A percentile compares a stretch with the other conserved stretches of the same genome.
Conservation (phyloP, 2,113 vertebrate species). For the Corythaixoides concolor region DNA sequence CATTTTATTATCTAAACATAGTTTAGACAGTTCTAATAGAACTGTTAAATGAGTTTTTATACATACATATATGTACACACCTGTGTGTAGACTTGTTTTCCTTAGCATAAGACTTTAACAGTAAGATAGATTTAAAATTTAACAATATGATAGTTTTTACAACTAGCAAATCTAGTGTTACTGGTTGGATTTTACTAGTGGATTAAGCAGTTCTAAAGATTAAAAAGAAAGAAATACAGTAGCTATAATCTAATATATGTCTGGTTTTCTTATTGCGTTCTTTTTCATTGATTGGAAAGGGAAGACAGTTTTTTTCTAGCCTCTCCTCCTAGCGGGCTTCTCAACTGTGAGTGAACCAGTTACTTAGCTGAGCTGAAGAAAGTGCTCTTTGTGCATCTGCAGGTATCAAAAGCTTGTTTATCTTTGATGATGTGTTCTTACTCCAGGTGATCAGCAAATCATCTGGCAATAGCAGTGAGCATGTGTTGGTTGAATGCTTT, state of each 20-base stretch:
- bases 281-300: neutral
- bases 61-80: rapidly evolving
- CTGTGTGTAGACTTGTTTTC: neutral
- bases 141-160: neutral
- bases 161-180: neutral
- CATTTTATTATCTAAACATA: neutral
- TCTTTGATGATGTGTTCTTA: neutral
- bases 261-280: neutral
- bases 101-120: neutral
- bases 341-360: neutral
- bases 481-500: neutral
- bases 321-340: neutral
- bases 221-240: neutral
- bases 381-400: conserved; percentile 6
- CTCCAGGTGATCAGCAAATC: conserved; percentile 17
- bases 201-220: neutral
- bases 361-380: conserved; percentile 15
- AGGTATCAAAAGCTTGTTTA: conserved; percentile 28
- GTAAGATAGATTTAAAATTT: neutral
- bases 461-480: neutral
- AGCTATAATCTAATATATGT: neutral
- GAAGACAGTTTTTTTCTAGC: neutral
- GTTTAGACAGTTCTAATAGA: neutral
- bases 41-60: neutral
- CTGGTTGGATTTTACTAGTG: neutral